phyloP scores from a whole-genome alignment of 1,140 invertebrate species.

The Aphelinus certus region DNA sequence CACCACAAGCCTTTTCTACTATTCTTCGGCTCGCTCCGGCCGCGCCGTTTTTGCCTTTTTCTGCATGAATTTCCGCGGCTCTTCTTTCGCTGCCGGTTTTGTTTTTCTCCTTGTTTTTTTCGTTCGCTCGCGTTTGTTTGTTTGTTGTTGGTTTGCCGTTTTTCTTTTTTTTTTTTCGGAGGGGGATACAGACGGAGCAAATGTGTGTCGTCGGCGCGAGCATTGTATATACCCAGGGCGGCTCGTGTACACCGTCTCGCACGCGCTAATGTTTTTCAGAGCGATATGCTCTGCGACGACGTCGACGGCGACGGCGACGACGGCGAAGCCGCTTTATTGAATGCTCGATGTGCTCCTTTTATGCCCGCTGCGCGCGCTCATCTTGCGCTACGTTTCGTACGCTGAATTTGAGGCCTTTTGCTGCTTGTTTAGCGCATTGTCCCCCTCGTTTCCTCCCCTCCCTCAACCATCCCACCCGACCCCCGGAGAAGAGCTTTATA shows the following conservation, averaged over 20 bases:
- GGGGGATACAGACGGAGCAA: neutral
- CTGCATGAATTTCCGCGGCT: slow-evolving; percentile 34
- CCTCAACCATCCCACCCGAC: too few relatives aligned
- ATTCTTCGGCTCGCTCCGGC: slow-evolving; percentile 27
- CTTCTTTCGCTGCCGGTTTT: neutral
- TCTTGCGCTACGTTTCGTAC: neutral
- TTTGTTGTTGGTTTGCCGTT: neutral
- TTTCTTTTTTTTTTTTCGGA: slow-evolving; percentile 12
- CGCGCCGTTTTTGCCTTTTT: slow-evolving; percentile 31
- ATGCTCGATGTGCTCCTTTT: slow-evolving; percentile 29
- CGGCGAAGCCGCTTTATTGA: slow-evolving; percentile 10
- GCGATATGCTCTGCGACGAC: neutral
- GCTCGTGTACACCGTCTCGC: neutral
- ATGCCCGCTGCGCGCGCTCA: neutral
- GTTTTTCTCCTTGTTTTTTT: neutral
- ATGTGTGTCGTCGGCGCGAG: slow-evolving; percentile 14
- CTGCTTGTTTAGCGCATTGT: neutral
- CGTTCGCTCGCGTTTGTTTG: neutral
- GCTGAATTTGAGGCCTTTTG: slow-evolving; percentile 8
- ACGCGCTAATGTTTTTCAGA: slow-evolving; percentile 14
- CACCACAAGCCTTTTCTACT: slow-evolving; percentile 23
- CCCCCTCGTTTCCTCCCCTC: neutral
- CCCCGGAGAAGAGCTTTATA: neutral
- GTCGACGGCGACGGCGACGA: neutral
- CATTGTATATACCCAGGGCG: neutral